Evolutionary conservation across 2,113 vertebrate genomes (phyloP).

Genomic region (Casuarius casuarius): DNA sequence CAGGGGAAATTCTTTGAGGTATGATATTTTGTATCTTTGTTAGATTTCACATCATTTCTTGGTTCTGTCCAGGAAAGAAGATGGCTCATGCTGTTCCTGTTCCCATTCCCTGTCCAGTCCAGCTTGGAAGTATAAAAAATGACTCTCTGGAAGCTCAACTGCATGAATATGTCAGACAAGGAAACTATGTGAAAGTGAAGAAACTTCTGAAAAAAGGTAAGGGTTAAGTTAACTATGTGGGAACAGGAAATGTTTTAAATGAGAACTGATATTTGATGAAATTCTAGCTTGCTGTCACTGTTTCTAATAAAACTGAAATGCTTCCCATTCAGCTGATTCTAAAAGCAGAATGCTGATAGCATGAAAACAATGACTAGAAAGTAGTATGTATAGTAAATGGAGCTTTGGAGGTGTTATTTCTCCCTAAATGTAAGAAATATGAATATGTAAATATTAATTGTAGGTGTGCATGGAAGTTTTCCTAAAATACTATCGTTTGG

Average conservation of each 20-base stretch:
- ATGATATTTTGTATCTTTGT: fast-evolving
- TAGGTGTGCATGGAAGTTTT: too few relatives aligned
- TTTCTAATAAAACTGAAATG: background rate
- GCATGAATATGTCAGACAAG: slow-evolving; percentile 80
- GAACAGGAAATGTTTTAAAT: fast-evolving
- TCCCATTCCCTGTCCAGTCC: slow-evolving; percentile 81
- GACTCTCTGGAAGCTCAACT: slow-evolving; percentile 78
- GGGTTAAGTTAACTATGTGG: background rate
- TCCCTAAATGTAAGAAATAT: background rate
- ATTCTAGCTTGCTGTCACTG: fast-evolving
- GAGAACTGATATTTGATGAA: fast-evolving
- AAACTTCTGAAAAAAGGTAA: slow-evolving; percentile 87
- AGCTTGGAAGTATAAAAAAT: slow-evolving; percentile 75
- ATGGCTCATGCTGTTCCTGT: slow-evolving; percentile 72
- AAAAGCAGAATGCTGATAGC: background rate
- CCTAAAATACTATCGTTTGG: too few relatives aligned
- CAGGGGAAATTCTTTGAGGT: background rate
- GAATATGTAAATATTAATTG: background rate
- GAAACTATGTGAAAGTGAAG: slow-evolving; percentile 80
- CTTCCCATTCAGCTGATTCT: background rate
- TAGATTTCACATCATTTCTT: background rate
- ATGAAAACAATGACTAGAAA: background rate
- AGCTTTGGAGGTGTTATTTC: background rate
- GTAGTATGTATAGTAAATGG: background rate
- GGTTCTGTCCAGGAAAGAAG: background rate